phyloP scores from a whole-genome alignment of 2,888 invertebrate species.

The Drosophila hamatofila region DNA sequence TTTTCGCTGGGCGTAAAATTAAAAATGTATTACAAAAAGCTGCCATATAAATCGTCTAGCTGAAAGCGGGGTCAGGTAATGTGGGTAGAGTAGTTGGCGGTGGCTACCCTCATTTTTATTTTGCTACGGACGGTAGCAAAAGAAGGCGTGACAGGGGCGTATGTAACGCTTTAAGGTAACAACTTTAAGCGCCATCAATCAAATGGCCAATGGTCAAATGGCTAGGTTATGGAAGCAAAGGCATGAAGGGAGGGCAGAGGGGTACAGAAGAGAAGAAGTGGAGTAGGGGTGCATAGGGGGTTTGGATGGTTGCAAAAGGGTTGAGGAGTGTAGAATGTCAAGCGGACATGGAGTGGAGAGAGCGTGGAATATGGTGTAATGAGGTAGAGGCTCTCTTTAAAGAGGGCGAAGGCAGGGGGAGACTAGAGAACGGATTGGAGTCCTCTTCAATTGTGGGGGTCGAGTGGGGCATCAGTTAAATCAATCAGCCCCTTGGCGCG shows the following conservation, averaged over 20 bases:
- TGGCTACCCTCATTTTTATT: slow-evolving; percentile 31
- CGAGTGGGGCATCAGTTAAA: slow-evolving; percentile 24
- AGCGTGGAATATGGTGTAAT: neutral
- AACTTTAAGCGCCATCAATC: slow-evolving; percentile 52
- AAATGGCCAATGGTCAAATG: slow-evolving; percentile 51
- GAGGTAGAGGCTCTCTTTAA: neutral
- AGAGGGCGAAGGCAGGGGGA: neutral
- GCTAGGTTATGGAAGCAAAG: slow-evolving; percentile 6
- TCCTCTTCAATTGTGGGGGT: neutral
- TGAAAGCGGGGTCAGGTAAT: neutral
- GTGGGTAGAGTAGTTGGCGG: neutral
- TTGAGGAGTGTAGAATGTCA: neutral
- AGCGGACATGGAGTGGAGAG: neutral
- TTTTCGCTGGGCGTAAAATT: slow-evolving; percentile 42
- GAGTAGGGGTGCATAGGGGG: neutral
- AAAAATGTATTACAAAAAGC: slow-evolving; percentile 50
- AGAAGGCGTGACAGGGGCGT: slow-evolving; percentile 1
- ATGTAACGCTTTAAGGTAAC: slow-evolving; percentile 27
- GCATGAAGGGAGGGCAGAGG: neutral
- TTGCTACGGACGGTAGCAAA: neutral
- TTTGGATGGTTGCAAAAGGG: too few relatives aligned
- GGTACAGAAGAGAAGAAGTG: neutral
- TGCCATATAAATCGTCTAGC: slow-evolving; percentile 37
- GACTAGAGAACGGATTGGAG: neutral
- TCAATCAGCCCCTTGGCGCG: slow-evolving; percentile 54